Evolutionary conservation across 2,888 invertebrate species (phyloP).

Genomic region (Podabrus alpinus): DNA sequence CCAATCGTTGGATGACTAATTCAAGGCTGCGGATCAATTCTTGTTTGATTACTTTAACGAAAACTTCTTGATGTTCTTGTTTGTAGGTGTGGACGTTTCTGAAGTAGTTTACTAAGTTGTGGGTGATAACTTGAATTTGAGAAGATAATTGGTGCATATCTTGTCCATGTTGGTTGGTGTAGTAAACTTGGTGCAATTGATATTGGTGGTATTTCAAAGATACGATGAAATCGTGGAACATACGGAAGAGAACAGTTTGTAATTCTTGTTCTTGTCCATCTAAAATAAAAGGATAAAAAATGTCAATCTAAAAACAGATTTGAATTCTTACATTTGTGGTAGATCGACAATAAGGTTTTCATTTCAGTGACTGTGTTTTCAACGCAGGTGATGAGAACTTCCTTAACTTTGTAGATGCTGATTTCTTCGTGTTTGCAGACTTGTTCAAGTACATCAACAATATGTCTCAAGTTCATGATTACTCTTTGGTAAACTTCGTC

Average conservation of each 20-base stretch:
- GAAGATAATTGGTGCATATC: not conserved
- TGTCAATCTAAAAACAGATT: not conserved
- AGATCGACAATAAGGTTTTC: slow-evolving; percentile 2
- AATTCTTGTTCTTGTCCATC: not conserved
- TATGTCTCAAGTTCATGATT: slow-evolving; percentile 1
- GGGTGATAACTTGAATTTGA: slow-evolving; percentile 18
- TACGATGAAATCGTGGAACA: slow-evolving; percentile 10
- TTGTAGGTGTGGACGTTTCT: slow-evolving; percentile 8
- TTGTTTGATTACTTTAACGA: slow-evolving; percentile 3
- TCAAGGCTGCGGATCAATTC: not conserved
- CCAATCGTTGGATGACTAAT: not conserved
- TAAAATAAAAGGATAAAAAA: not conserved
- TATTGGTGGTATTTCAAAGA: slow-evolving; percentile 9
- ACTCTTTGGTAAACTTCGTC: not conserved
- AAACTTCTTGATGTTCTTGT: not conserved
- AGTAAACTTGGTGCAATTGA: slow-evolving; percentile 17
- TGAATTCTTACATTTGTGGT: not conserved
- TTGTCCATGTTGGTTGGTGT: not conserved
- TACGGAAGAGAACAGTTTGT: not conserved
- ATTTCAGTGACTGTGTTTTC: slow-evolving; percentile 11
- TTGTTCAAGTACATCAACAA: slow-evolving; percentile 1
- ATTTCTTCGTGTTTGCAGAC: not conserved
- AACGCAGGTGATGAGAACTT: not conserved
- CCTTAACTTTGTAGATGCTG: not conserved
- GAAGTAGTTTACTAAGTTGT: slow-evolving; percentile 12